These are phyloP conservation scores for Lampris incognitus DNA, from an alignment of 2,113 vertebrate genomes.

Conservation along the genomic window DNA sequence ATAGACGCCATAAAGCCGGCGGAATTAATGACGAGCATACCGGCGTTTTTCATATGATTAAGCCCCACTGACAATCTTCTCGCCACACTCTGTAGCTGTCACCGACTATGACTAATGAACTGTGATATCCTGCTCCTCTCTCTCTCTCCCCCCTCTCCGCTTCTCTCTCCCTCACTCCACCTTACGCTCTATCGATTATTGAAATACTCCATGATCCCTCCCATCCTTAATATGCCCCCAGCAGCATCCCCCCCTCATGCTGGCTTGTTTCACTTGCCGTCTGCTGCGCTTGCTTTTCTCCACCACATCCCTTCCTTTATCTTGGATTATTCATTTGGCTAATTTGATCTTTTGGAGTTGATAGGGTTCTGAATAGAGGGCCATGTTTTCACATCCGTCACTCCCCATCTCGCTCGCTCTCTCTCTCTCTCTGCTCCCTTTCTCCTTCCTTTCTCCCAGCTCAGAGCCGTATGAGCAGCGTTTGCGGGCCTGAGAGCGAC, in stretches of 20 bases:
- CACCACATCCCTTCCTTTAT: conserved; percentile 57
- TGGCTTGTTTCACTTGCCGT: conserved; percentile 44
- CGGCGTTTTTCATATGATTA: conserved; percentile 77
- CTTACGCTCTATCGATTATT: conserved; percentile 77
- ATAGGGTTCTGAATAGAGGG: conserved; percentile 66
- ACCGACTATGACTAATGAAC: conserved; percentile 75
- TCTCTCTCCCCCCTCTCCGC: conserved; percentile 10
- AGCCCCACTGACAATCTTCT: conserved; percentile 72
- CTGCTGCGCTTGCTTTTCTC: conserved; percentile 16
- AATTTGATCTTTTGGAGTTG: conserved; percentile 79
- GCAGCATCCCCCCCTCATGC: conserved; percentile 8
- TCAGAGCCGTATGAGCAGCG: conserved; percentile 66
- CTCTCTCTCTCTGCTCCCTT: conserved; percentile 13
- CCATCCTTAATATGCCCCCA: conserved; percentile 50
- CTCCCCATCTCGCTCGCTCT: conserved; percentile 61
- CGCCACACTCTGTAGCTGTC: conserved; percentile 70
- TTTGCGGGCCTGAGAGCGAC: conserved; percentile 72
- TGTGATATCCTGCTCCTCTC: conserved; percentile 62
- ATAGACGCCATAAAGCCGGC: conserved; percentile 58
- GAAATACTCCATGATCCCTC: conserved; percentile 65
- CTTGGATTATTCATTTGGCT: conserved; percentile 78
- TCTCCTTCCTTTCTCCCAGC: conserved; percentile 32
- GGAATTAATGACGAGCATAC: conserved; percentile 73
- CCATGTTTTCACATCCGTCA: conserved; percentile 61
- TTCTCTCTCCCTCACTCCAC: conserved; percentile 42